phyloP scores from a whole-genome alignment of 35 echinoderm and acorn worm species.

The Eucidaris tribuloides region DNA sequence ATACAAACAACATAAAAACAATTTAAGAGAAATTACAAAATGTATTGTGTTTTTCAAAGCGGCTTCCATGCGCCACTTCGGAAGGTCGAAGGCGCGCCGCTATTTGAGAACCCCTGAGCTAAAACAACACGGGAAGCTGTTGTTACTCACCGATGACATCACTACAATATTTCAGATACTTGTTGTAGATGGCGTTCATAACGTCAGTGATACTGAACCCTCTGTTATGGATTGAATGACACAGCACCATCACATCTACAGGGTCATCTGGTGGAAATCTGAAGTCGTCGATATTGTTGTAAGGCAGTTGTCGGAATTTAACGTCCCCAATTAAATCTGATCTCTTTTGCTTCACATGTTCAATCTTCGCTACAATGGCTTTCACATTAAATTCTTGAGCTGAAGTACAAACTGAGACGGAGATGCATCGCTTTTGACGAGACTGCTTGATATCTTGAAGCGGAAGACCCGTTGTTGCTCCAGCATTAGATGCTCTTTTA shows the following conservation, averaged over 20 bases:
- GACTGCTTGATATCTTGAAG: no score
- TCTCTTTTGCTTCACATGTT: background rate
- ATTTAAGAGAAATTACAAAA: no score
- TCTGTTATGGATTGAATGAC: background rate
- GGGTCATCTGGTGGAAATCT: background rate
- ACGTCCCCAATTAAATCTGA: background rate
- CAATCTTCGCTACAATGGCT: background rate
- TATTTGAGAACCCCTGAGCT: no score
- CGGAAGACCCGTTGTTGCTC: no score
- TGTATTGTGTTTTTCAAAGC: no score
- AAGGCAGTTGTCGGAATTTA: background rate
- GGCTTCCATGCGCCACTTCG: no score
- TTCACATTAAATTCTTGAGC: background rate
- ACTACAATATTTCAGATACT: background rate
- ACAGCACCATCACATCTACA: constrained; percentile 13
- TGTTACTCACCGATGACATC: background rate
- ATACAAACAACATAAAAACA: no score
- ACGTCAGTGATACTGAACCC: constrained; percentile 1
- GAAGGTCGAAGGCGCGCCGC: no score
- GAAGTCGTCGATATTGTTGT: constrained; percentile 10
- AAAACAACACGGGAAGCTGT: no score
- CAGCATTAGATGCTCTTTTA: no score
- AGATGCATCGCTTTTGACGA: no score
- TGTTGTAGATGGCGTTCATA: background rate
- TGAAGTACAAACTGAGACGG: background rate